A percentile compares a stretch with the other conserved stretches of the same genome.
phyloP scores from a whole-genome alignment of 2,797 vertebrate species.

The Pteropus rufus region DNA sequence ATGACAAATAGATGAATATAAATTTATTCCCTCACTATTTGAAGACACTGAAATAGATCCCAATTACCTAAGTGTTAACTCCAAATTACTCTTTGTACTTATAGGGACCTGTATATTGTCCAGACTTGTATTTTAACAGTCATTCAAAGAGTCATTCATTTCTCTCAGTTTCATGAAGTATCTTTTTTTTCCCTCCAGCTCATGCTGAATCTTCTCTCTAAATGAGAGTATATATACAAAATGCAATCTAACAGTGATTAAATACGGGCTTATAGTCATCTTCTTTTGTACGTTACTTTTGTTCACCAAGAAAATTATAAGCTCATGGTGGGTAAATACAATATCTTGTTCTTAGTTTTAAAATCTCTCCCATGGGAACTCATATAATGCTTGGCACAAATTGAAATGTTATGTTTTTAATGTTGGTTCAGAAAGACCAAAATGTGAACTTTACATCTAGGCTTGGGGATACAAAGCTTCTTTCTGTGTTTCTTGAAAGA shows the following conservation, averaged over 20 bases:
- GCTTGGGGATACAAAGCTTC: background rate
- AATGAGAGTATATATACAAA: background rate
- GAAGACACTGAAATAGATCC: background rate
- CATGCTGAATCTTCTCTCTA: background rate
- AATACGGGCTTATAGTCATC: background rate
- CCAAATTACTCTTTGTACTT: background rate
- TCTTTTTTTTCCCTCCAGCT: background rate
- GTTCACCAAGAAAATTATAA: background rate
- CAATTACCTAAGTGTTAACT: background rate
- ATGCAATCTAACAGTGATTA: background rate
- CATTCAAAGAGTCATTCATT: background rate
- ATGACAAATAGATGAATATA: background rate
- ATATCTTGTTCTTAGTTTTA: background rate
- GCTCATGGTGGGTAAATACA: background rate
- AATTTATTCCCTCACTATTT: background rate
- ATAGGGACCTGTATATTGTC: background rate
- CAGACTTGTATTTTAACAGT: background rate
- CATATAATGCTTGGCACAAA: background rate
- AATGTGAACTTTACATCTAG: background rate
- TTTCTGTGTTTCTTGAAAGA: background rate
- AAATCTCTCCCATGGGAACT: background rate
- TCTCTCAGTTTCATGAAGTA: background rate
- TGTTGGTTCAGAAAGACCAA: background rate
- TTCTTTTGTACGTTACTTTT: background rate
- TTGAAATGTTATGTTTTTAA: background rate